These are phyloP conservation scores for Cyclina sinensis DNA, from an alignment of 1,140 invertebrate species.

Conservation along the genomic window DNA sequence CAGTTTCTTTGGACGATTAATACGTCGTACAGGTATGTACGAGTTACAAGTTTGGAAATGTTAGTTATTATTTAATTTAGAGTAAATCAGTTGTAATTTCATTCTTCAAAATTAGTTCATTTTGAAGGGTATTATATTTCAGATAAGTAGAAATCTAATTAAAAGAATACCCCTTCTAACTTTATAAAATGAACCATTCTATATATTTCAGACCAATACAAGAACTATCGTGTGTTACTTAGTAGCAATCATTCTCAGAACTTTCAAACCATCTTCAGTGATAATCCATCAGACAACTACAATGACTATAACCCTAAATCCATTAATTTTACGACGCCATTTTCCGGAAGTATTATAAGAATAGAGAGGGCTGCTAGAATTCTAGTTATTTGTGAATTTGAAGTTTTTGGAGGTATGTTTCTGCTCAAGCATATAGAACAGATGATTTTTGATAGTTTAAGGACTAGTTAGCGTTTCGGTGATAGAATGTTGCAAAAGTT, in stretches of 20 bases:
- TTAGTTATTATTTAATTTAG: no score
- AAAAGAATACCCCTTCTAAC: no score
- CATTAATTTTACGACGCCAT: background rate
- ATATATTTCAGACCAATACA: background rate
- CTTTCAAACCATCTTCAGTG: background rate
- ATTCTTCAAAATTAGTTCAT: no score
- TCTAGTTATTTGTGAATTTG: constrained; percentile 5
- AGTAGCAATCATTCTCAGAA: background rate
- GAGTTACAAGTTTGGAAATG: background rate
- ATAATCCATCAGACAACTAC: background rate
- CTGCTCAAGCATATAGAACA: no score
- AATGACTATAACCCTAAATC: background rate
- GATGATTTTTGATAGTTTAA: no score
- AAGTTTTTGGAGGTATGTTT: constrained; percentile 8
- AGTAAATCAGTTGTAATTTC: no score
- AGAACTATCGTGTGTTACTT: background rate
- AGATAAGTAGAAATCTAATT: no score
- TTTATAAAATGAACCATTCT: no score
- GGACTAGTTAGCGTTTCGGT: no score
- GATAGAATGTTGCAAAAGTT: no score
- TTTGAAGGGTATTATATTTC: no score
- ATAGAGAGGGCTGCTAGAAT: background rate
- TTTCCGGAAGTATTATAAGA: background rate
- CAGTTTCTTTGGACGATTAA: background rate
- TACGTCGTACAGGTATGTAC: background rate